Conservation (phyloP, 2,113 vertebrate genomes). For the Hoplias malabaricus region DNA sequence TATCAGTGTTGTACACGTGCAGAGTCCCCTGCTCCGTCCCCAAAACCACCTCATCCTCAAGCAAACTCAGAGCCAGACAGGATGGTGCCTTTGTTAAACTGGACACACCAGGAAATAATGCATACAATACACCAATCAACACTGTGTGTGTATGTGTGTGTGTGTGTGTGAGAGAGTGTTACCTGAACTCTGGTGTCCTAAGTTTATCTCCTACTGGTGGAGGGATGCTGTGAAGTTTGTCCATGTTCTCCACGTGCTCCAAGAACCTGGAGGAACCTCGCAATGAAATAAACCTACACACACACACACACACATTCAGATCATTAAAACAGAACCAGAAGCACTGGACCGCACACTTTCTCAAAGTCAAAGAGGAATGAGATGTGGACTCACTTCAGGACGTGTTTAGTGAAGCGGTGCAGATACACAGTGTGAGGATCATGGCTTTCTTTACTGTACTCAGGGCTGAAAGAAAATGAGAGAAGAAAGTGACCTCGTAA, state of each 20-base stretch:
- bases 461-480: neutral
- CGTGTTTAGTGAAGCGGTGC: conserved; percentile 76
- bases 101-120: no score
- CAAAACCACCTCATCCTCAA: conserved; percentile 69
- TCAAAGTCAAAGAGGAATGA: neutral
- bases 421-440: conserved; percentile 62
- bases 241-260: conserved; percentile 82
- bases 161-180: no score
- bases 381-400: conserved; percentile 70
- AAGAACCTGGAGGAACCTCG: conserved; percentile 79
- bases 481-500: neutral
- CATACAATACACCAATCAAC: no score
- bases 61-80: conserved; percentile 73
- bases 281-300: conserved; percentile 81
- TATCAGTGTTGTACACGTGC: conserved; percentile 74
- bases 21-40: conserved; percentile 77
- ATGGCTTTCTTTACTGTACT: neutral
- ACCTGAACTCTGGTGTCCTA: conserved; percentile 61
- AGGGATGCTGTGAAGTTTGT: conserved; percentile 78
- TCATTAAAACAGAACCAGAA: neutral
- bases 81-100: conserved; percentile 71
- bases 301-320: neutral
- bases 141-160: no score
- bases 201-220: conserved; percentile 57
- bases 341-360: neutral